Conservation (phyloP, 2,888 invertebrate genomes). For the Troides helena region DNA sequence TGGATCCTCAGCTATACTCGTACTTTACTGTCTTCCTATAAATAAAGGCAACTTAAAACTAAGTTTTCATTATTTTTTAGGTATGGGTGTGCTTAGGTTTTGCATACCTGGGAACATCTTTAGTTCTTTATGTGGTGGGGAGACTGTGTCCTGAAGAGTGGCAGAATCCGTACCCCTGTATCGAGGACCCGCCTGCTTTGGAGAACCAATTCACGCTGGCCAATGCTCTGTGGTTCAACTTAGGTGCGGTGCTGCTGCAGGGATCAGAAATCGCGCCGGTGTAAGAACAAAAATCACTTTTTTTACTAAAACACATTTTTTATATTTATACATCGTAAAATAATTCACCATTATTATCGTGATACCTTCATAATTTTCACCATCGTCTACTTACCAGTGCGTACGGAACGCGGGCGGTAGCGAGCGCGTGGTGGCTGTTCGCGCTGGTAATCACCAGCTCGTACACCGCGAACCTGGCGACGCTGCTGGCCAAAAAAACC, state of each 20-base stretch:
- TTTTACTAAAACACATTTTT: no score
- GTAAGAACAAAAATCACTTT: slow-evolving; percentile 77
- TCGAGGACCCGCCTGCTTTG: slow-evolving; percentile 88
- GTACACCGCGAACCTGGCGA: slow-evolving; percentile 95
- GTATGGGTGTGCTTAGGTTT: slow-evolving; percentile 92
- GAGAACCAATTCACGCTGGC: slow-evolving; percentile 92
- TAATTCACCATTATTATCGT: no score
- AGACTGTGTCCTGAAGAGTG: slow-evolving; percentile 92
- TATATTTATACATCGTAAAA: no score
- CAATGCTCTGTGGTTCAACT: slow-evolving; percentile 94
- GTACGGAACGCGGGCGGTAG: slow-evolving; percentile 91
- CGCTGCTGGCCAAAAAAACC: slow-evolving; percentile 90
- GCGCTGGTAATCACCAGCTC: slow-evolving; percentile 92
- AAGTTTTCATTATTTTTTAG: slow-evolving; percentile 38
- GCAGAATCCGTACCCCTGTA: slow-evolving; percentile 93
- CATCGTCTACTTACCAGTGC: slow-evolving; percentile 78
- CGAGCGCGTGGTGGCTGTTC: slow-evolving; percentile 94
- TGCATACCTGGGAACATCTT: slow-evolving; percentile 90
- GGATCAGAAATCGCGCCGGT: slow-evolving; percentile 93
- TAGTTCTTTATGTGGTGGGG: slow-evolving; percentile 89
- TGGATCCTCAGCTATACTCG: no score
- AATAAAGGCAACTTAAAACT: no score
- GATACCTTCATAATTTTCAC: no score
- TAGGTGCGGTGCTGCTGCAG: slow-evolving; percentile 91
- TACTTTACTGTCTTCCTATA: no score